Percentiles rank a stretch among this genome's conserved stretches.
These are phyloP conservation scores for Parambassis ranga DNA, from an alignment of 2,797 vertebrate species.

Conservation along the genomic window DNA sequence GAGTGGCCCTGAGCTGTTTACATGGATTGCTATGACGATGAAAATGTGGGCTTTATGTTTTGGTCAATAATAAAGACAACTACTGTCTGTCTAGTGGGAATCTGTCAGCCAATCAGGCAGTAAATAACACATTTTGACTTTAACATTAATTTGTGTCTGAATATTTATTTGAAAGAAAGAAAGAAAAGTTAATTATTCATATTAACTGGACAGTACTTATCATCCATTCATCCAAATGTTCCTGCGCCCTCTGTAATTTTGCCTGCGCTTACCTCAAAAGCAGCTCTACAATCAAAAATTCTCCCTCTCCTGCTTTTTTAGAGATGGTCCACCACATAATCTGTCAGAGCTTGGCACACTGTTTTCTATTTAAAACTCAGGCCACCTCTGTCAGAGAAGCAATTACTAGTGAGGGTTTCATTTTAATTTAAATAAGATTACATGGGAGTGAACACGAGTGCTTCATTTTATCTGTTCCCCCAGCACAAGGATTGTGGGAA, in stretches of 20 bases:
- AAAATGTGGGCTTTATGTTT: constrained; percentile 3
- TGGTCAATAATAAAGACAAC: constrained; percentile 18
- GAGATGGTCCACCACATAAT: constrained; percentile 51
- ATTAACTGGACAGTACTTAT: constrained; percentile 9
- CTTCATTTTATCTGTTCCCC: constrained; percentile 73
- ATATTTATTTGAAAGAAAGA: no score
- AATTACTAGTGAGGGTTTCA: constrained; percentile 82
- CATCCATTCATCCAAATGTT: constrained; percentile 25
- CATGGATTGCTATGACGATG: constrained; percentile 1
- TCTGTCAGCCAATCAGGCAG: neutral
- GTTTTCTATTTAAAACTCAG: constrained; percentile 75
- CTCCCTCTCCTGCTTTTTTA: constrained; percentile 1
- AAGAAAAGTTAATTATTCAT: no score
- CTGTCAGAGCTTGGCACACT: constrained; percentile 53
- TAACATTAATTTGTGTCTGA: neutral
- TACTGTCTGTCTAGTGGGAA: constrained; percentile 15
- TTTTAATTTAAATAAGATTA: constrained; percentile 85
- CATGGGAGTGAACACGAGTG: constrained; percentile 77
- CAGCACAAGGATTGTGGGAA: constrained; percentile 53
- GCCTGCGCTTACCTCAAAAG: no score
- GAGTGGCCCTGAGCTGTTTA: constrained; percentile 10
- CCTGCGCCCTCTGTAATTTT: no score
- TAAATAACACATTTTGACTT: neutral
- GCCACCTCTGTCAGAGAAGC: constrained; percentile 84
- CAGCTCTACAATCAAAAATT: neutral